Evolutionary conservation across 2,888 invertebrate genomes (phyloP).

Genomic region (Cantharis nigra): DNA sequence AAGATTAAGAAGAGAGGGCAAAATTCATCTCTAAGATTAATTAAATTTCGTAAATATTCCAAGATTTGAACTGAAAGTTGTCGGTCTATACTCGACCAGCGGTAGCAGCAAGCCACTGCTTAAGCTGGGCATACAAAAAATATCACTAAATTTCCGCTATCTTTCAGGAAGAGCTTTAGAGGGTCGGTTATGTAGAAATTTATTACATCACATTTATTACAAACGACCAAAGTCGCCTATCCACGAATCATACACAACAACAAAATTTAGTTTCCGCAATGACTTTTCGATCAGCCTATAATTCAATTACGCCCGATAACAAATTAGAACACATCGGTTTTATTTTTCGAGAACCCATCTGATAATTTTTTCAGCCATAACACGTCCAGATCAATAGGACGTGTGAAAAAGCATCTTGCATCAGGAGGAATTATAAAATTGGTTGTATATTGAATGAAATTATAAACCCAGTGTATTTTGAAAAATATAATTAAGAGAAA

Average conservation of each 20-base stretch:
- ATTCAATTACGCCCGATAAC: neutral
- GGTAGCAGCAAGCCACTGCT: neutral
- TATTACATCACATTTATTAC: neutral
- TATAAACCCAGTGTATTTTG: neutral
- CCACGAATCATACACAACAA: neutral
- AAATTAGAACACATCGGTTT: neutral
- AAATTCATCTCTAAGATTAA: no score
- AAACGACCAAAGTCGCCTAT: neutral
- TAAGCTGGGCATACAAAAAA: neutral
- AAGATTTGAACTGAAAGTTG: no score
- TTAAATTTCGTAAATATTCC: no score
- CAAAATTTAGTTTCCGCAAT: neutral
- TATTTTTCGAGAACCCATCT: neutral
- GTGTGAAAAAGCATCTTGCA: neutral
- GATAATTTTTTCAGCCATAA: neutral
- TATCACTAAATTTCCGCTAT: neutral
- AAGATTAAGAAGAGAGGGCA: no score
- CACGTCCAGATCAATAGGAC: neutral
- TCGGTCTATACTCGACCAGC: no score
- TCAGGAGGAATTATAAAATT: neutral
- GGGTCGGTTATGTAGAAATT: neutral
- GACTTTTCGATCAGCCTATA: neutral
- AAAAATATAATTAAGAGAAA: neutral
- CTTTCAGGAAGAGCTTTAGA: neutral
- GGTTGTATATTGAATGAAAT: neutral